Base-by-base conservation (phyloP, 1,140 invertebrate genomes). In the Cardiocondyla obscurior region DNA sequence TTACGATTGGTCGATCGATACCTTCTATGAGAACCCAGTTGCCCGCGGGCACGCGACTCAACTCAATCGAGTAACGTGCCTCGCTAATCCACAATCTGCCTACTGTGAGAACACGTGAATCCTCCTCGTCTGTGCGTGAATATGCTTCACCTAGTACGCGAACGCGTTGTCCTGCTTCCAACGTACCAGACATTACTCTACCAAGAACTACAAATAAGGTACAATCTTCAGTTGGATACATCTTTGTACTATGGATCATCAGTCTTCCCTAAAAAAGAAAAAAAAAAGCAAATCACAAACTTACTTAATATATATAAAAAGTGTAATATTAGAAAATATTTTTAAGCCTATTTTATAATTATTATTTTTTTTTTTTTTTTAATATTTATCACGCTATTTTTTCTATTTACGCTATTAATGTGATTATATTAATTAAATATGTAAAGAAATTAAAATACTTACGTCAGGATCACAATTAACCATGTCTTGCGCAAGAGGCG, bases 11-110 rank as follows among this genome's bases (percentile, higher is more conserved):
- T 91, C 99, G 97, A 95, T 99, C 99, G 86, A 99, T 99, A 36
- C 99, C 99, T 94, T 99, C 99, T 84, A 99, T 99, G 0, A 99
- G 94, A 0, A 99, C 99, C 99, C 99, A 99, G 94, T 99, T 99
- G 12, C 99, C 99, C 16, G 99, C 98, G 3, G 99, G 98, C 8
- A 99, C 99, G 81, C 98, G 95, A 93, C 98, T 99, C 39, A 99
- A 94, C 94, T 99, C 99, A 55, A 99, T 96, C 92, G 98, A 93
- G 87, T 96, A 96, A 42, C 96, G 93, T 0, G 98, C 98, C 93
- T 99, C 98, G 91, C 98, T 98, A 60, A 99, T 97, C 99, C 99
- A 99, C 1, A 99, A 94, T 5, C 99, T 94, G 28, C 99, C 99
- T 0, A 99, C 97, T 85, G 97, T 98, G 83, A 99, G 95, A 70